Percentiles rank a stretch among this genome's conserved stretches.
These are phyloP conservation scores for Neuroterus valhalla DNA, from an alignment of 1,140 invertebrate genomes.

Conservation along the genomic window DNA sequence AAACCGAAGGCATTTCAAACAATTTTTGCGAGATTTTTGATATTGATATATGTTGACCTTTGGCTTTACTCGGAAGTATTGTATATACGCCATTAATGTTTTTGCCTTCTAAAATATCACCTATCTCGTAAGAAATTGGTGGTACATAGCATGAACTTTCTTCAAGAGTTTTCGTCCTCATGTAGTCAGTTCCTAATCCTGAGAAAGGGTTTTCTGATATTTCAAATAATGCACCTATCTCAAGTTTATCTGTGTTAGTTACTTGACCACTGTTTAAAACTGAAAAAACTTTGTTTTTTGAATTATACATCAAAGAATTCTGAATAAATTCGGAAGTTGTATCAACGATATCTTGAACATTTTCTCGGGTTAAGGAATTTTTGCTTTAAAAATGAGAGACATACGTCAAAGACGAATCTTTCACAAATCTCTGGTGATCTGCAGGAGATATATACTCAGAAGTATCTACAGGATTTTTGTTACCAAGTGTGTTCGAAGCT, in stretches of 20 bases:
- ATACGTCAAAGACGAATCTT: background rate
- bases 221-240: slow-evolving; percentile 29
- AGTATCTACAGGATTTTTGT: too few species aligned
- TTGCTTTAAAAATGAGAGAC: background rate
- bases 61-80: background rate
- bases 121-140: slow-evolving; percentile 30
- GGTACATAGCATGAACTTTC: slow-evolving; percentile 32
- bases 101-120: background rate
- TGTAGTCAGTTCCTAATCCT: slow-evolving; percentile 37
- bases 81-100: slow-evolving; percentile 2
- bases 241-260: background rate
- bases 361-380: slow-evolving; percentile 30
- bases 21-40: slow-evolving; percentile 36
- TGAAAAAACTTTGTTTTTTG: slow-evolving; percentile 14
- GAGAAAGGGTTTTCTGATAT: slow-evolving; percentile 24
- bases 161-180: slow-evolving; percentile 32
- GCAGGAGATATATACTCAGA: background rate
- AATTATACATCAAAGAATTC: background rate
- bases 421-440: background rate
- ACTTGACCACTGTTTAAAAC: slow-evolving; percentile 12
- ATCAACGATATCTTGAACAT: slow-evolving; percentile 31
- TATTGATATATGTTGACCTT: slow-evolving; percentile 33
- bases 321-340: slow-evolving; percentile 3
- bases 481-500: too few species aligned
- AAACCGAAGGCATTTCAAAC: slow-evolving; percentile 34